phyloP scores from a whole-genome alignment of 2,888 invertebrate genomes.

The Leptinotarsa tumamoca region DNA sequence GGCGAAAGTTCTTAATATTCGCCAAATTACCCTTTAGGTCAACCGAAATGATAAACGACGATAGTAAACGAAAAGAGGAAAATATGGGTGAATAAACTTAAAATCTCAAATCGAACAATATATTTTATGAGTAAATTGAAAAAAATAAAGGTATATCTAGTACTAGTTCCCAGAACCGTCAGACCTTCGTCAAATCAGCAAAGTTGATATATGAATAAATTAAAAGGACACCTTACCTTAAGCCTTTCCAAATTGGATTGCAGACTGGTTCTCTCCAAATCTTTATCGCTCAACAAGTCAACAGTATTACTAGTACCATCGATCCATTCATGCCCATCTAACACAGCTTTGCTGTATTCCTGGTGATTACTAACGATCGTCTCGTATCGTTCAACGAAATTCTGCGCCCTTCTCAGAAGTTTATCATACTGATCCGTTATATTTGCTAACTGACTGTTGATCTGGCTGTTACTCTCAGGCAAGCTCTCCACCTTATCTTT shows the following conservation, averaged over 20 bases:
- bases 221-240: constrained; percentile 63
- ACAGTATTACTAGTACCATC: constrained; percentile 87
- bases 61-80: too few species aligned
- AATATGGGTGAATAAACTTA: too few species aligned
- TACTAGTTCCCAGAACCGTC: too few species aligned
- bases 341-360: constrained; percentile 86
- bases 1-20: too few species aligned
- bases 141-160: too few species aligned
- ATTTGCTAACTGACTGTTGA: constrained; percentile 77
- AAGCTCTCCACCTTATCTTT: constrained; percentile 83
- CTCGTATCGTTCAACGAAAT: constrained; percentile 87
- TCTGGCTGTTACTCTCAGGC: constrained; percentile 81
- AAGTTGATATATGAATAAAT: too few species aligned
- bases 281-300: constrained; percentile 84
- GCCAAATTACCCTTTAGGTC: too few species aligned
- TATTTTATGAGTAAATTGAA: too few species aligned
- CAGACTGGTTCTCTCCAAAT: constrained; percentile 85
- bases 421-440: constrained; percentile 80
- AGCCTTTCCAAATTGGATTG: constrained; percentile 89
- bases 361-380: constrained; percentile 90
- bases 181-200: too few species aligned
- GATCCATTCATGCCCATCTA: constrained; percentile 89
- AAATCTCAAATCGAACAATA: too few species aligned
- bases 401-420: constrained; percentile 77
- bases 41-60: too few species aligned